Percentiles rank a stretch among this genome's conserved stretches.
These are phyloP conservation scores for Cacoxenus indagator DNA, from an alignment of 2,888 invertebrate genomes.

Conservation along the genomic window DNA sequence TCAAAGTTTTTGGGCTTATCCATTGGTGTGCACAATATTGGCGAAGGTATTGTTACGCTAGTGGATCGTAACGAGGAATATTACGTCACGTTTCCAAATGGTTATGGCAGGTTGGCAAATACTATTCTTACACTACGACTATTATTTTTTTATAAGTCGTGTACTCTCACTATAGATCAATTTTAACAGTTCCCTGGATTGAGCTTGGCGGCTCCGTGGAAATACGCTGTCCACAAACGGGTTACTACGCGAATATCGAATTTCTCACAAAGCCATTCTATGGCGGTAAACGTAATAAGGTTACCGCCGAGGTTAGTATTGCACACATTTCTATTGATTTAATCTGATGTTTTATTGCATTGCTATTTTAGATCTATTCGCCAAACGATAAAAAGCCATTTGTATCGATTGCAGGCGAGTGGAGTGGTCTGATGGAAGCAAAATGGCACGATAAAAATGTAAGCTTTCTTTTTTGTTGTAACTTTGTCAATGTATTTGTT, in stretches of 20 bases:
- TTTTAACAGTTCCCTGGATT: slow-evolving; percentile 98
- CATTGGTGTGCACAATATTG: slow-evolving; percentile 97
- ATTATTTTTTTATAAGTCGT: no score
- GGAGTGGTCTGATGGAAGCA: slow-evolving; percentile 96
- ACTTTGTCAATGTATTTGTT: slow-evolving; percentile 18
- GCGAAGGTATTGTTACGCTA: slow-evolving; percentile 91
- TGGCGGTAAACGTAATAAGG: slow-evolving; percentile 93
- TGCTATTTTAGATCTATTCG: slow-evolving; percentile 72
- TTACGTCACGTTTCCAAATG: slow-evolving; percentile 96
- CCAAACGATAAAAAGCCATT: slow-evolving; percentile 91
- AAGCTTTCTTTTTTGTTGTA: slow-evolving; percentile 40
- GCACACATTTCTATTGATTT: not conserved
- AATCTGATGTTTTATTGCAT: not conserved
- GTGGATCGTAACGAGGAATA: slow-evolving; percentile 94
- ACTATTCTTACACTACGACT: no score
- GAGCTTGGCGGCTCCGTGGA: slow-evolving; percentile 95
- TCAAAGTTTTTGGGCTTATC: slow-evolving; percentile 98
- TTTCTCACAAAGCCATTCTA: slow-evolving; percentile 99
- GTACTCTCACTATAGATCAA: slow-evolving; percentile 85
- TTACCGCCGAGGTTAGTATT: slow-evolving; percentile 82
- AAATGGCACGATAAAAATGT: slow-evolving; percentile 81
- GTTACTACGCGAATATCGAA: slow-evolving; percentile 92
- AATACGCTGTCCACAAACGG: slow-evolving; percentile 93
- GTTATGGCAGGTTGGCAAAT: slow-evolving; percentile 91
- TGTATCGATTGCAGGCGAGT: slow-evolving; percentile 91